Percentiles rank a stretch among this genome's conserved stretches.
Conservation (phyloP, 2,113 vertebrate species). For the Gymnobelideus leadbeateri region DNA sequence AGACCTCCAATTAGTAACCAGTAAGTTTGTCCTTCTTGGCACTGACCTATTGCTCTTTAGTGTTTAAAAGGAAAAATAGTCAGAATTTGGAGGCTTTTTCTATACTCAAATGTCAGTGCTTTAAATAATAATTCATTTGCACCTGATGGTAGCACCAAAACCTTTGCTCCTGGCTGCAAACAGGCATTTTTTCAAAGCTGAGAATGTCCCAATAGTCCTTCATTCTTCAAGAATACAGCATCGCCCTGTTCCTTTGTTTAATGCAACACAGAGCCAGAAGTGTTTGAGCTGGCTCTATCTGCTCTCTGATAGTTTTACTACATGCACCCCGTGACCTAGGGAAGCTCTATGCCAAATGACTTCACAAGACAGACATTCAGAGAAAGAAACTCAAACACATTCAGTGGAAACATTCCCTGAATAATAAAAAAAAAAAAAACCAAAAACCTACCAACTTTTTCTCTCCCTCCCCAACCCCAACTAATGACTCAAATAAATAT, state of each 20-base stretch:
- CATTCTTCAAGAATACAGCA: slow-evolving; percentile 62
- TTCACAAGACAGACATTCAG: slow-evolving; percentile 53
- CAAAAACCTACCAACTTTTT: slow-evolving; percentile 40
- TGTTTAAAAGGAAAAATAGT: neutral
- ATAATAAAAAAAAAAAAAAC: no score
- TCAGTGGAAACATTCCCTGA: slow-evolving; percentile 51
- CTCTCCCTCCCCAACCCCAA: slow-evolving; percentile 14
- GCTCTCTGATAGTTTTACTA: slow-evolving; percentile 58
- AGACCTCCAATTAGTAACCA: neutral
- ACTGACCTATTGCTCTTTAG: slow-evolving; percentile 11
- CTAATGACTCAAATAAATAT: slow-evolving; percentile 20
- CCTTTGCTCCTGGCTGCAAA: slow-evolving; percentile 27
- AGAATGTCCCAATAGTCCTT: slow-evolving; percentile 51
- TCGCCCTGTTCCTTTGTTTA: slow-evolving; percentile 64
- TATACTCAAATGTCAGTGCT: slow-evolving; percentile 21
- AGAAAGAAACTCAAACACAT: slow-evolving; percentile 40
- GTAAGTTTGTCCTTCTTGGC: neutral
- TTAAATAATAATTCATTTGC: slow-evolving; percentile 49
- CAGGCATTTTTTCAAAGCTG: slow-evolving; percentile 47
- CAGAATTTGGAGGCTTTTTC: neutral
- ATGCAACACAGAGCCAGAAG: slow-evolving; percentile 50
- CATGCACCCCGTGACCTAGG: slow-evolving; percentile 17
- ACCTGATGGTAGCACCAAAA: slow-evolving; percentile 39
- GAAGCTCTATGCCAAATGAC: slow-evolving; percentile 64
- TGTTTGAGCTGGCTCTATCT: slow-evolving; percentile 56